These are phyloP conservation scores for Xiphophorus birchmanni DNA, from an alignment of 2,797 vertebrate genomes.

Conservation along the genomic window DNA sequence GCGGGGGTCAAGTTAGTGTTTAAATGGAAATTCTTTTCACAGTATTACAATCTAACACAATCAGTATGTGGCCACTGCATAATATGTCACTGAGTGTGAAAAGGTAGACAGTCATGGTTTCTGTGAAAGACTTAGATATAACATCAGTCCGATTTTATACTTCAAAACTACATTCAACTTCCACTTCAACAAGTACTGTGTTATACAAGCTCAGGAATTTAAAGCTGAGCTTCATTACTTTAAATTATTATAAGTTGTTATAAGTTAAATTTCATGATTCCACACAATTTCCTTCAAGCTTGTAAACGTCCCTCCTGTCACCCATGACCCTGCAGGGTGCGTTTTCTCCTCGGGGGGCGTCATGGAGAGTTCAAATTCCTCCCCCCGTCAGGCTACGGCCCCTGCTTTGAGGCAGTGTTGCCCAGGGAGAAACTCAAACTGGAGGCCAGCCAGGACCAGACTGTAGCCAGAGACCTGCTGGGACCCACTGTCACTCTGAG, in stretches of 20 bases:
- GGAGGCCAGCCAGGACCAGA: constrained; percentile 89
- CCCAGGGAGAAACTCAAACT: constrained; percentile 93
- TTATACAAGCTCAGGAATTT: not conserved
- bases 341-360: constrained; percentile 92
- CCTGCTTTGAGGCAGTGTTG: constrained; percentile 92
- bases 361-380: constrained; percentile 98
- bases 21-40: not conserved
- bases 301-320: not conserved
- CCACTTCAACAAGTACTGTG: not conserved
- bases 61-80: not conserved
- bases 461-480: constrained; percentile 84
- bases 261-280: not conserved
- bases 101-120: not conserved
- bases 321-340: constrained; percentile 79
- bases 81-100: not conserved
- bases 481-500: constrained; percentile 90
- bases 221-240: not conserved
- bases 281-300: not conserved
- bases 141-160: not conserved
- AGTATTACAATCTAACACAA: not conserved
- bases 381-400: constrained; percentile 92
- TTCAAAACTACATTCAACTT: not conserved
- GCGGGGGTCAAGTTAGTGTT: constrained; percentile 93
- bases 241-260: not conserved
- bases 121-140: not conserved